These are phyloP conservation scores for Sphaerodactylus townsendi DNA, from an alignment of 2,113 vertebrate species.

Conservation along the genomic window DNA sequence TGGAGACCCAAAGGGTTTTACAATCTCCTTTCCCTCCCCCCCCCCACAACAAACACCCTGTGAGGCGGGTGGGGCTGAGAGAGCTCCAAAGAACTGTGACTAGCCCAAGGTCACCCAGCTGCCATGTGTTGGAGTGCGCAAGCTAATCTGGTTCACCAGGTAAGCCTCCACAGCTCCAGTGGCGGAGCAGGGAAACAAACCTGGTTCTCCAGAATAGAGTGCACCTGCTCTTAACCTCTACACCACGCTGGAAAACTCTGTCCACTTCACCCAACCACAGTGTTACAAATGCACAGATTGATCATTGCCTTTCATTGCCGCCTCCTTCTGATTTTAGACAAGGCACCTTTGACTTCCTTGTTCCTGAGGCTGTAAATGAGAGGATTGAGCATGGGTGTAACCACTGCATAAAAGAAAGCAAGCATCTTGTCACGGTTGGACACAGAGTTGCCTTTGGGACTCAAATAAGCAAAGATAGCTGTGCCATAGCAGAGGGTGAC, in stretches of 20 bases:
- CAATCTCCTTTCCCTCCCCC: no score
- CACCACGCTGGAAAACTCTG: not conserved
- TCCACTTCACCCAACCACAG: not conserved
- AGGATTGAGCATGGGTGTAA: constrained; percentile 59
- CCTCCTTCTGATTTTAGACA: not conserved
- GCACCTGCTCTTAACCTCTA: no score
- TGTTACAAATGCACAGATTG: not conserved
- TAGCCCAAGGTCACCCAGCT: no score
- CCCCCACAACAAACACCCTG: no score
- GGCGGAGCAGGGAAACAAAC: no score
- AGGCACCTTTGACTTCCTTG: constrained; percentile 41
- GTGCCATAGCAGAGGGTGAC: constrained; percentile 60
- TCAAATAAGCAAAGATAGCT: constrained; percentile 54
- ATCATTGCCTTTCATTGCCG: not conserved
- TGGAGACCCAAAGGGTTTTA: no score
- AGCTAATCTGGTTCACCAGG: no score
- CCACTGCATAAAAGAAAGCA: constrained; percentile 49
- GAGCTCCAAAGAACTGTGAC: no score
- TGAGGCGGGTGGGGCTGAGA: no score
- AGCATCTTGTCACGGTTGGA: constrained; percentile 51
- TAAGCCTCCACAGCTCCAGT: no score
- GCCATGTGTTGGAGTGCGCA: no score
- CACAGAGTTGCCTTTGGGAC: constrained; percentile 43
- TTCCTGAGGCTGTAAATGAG: constrained; percentile 39
- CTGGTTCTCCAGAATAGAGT: no score